phyloP scores from a whole-genome alignment of 37 sponge, comb jelly and placozoan species.

The Agelas oroides region DNA sequence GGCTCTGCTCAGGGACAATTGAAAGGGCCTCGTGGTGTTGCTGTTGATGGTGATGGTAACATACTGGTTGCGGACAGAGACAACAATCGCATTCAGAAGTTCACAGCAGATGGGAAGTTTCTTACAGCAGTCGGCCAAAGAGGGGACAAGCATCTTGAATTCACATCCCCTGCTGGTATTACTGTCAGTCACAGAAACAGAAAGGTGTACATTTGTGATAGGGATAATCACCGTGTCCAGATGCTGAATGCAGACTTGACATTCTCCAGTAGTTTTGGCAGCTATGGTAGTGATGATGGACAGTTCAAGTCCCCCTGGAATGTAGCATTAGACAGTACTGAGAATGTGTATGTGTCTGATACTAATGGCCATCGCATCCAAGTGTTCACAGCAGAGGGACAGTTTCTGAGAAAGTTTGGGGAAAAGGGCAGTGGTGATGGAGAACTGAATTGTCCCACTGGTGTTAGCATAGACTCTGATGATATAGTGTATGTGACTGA shows the following conservation, averaged over 20 bases:
- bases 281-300: constrained; percentile 28
- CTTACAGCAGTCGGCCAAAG: constrained; percentile 29
- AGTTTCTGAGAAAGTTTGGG: constrained; percentile 33
- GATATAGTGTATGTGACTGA: constrained; percentile 45
- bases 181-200: constrained; percentile 18
- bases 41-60: constrained; percentile 23
- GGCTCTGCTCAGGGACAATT: constrained; percentile 53
- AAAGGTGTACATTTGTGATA: constrained; percentile 61
- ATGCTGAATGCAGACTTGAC: constrained; percentile 56
- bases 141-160: constrained; percentile 32
- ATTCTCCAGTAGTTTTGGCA: constrained; percentile 56
- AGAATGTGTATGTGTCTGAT: constrained; percentile 65
- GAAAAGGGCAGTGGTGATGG: not conserved
- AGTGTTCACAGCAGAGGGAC: constrained; percentile 50
- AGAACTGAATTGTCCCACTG: not conserved
- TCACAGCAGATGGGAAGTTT: constrained; percentile 59
- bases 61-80: constrained; percentile 39
- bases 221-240: constrained; percentile 62
- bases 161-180: constrained; percentile 48
- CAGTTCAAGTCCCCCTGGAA: constrained; percentile 61
- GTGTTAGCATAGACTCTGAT: constrained; percentile 15
- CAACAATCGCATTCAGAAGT: constrained; percentile 54
- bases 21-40: constrained; percentile 19
- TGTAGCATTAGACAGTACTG: constrained; percentile 50
- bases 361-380: constrained; percentile 54